Evolutionary conservation across 2,113 vertebrate species (phyloP).

Genomic region (Maccullochella peelii): DNA sequence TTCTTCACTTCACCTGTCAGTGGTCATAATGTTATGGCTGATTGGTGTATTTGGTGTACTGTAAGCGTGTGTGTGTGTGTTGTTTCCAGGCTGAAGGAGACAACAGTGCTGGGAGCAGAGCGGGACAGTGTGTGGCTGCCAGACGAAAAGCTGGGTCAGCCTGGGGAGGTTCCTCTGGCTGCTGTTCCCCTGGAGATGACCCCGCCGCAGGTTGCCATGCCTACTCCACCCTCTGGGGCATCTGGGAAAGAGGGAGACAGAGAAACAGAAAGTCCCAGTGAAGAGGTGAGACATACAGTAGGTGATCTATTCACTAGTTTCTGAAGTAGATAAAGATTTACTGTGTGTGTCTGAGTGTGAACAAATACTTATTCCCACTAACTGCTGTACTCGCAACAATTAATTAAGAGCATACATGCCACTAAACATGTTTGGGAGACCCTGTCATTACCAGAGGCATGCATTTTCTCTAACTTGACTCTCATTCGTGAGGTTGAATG

Average conservation of each 20-base stretch:
- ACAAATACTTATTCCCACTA: background rate
- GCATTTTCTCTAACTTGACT: background rate
- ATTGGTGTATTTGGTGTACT: too few species aligned
- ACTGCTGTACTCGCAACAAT: background rate
- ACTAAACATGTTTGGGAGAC: background rate
- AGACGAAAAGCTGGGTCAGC: constrained; percentile 53
- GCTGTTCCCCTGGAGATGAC: constrained; percentile 62
- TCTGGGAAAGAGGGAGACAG: constrained; percentile 31
- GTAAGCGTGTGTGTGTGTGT: background rate
- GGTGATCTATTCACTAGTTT: background rate
- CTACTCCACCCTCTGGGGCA: constrained; percentile 39
- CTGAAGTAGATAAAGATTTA: background rate
- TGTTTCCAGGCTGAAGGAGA: constrained; percentile 69
- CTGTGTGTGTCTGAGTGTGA: background rate
- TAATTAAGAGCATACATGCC: background rate
- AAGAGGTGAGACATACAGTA: constrained; percentile 40
- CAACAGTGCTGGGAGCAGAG: constrained; percentile 17
- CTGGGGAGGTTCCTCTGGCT: constrained; percentile 47
- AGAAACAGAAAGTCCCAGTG: constrained; percentile 25
- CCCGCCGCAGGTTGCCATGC: constrained; percentile 61
- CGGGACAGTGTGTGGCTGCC: constrained; percentile 58
- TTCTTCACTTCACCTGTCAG: too few species aligned
- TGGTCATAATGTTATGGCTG: too few species aligned
- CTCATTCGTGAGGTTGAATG: background rate
- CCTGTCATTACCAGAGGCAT: background rate